phyloP scores from a whole-genome alignment of 2,797 vertebrate genomes.

The Xiphorhynchus erythropygius region DNA sequence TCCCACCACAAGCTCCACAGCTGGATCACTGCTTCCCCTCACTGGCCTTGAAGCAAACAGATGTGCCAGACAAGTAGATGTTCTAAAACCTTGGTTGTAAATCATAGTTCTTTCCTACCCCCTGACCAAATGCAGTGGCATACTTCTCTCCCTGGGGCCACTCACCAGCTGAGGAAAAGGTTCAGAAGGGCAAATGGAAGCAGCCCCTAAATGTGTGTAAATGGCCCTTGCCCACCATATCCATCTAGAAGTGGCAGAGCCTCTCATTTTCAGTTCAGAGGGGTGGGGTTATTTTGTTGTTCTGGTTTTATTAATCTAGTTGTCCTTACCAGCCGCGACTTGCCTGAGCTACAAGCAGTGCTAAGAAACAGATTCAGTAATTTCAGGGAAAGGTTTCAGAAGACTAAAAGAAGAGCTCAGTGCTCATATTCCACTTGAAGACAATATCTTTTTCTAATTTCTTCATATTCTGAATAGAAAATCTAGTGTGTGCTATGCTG shows the following conservation, averaged over 20 bases:
- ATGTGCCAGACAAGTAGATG: not conserved
- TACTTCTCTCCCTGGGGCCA: fast-evolving
- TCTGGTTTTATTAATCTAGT: not conserved
- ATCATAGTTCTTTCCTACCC: not conserved
- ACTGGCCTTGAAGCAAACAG: not conserved
- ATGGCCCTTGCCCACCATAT: not conserved
- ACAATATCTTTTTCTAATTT: not conserved
- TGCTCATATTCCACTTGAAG: not conserved
- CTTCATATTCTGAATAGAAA: not conserved
- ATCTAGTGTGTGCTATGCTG: not conserved
- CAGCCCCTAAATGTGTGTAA: not conserved
- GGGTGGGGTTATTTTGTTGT: no score
- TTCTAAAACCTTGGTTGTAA: not conserved
- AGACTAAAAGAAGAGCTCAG: not conserved
- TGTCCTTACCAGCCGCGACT: not conserved
- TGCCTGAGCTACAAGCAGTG: fast-evolving
- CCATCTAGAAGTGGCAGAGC: not conserved
- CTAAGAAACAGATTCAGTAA: not conserved
- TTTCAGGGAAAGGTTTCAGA: not conserved
- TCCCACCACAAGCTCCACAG: not conserved
- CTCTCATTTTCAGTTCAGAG: not conserved
- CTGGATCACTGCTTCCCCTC: not conserved
- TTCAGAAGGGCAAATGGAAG: not conserved
- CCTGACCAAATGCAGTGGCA: not conserved
- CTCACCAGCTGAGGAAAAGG: not conserved